Percentiles rank a stretch among this genome's conserved stretches.
Conservation (phyloP, 2,797 vertebrate species). For the Carapus acus region DNA sequence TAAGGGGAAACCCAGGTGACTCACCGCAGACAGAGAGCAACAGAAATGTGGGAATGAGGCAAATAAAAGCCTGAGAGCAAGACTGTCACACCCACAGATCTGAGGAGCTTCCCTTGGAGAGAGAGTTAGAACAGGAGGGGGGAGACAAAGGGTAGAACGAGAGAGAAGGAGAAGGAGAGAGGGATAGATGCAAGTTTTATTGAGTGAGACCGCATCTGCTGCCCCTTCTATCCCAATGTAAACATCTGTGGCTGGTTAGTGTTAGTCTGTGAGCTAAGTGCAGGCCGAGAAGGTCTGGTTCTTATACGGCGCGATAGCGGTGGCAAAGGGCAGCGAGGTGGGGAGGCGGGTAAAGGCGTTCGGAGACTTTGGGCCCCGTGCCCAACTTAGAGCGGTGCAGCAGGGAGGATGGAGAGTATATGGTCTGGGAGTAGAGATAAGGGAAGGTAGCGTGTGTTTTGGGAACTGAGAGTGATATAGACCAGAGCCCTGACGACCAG, state of each 20-base stretch:
- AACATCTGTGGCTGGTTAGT: conserved; percentile 81
- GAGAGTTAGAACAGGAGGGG: conserved; percentile 52
- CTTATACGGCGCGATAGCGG: conserved; percentile 71
- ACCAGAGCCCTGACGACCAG: conserved; percentile 68
- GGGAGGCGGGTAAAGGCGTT: conserved; percentile 60
- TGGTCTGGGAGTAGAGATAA: conserved; percentile 75
- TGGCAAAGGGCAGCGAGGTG: conserved; percentile 77
- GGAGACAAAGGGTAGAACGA: conserved; percentile 57
- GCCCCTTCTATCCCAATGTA: conserved; percentile 68
- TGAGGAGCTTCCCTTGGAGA: conserved; percentile 62
- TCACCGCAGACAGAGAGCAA: conserved; percentile 47
- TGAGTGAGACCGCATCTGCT: conserved; percentile 72
- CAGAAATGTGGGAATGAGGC: conserved; percentile 51
- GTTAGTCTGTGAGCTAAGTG: conserved; percentile 79
- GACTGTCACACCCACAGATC: conserved; percentile 67
- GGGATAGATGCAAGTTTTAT: conserved; percentile 73
- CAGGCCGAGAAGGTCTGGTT: conserved; percentile 78
- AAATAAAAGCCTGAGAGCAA: conserved; percentile 56
- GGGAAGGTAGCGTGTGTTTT: conserved; percentile 75
- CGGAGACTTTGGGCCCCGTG: conserved; percentile 56
- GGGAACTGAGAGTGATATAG: conserved; percentile 79
- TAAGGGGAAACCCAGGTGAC: conserved; percentile 67
- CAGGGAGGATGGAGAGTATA: conserved; percentile 54
- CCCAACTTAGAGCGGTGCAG: conserved; percentile 53
- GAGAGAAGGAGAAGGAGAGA: conserved; percentile 51